Percentiles rank a stretch among this genome's conserved stretches.
Evolutionary conservation across 2,888 invertebrate genomes (phyloP).

Genomic region (Mythimna loreyi): DNA sequence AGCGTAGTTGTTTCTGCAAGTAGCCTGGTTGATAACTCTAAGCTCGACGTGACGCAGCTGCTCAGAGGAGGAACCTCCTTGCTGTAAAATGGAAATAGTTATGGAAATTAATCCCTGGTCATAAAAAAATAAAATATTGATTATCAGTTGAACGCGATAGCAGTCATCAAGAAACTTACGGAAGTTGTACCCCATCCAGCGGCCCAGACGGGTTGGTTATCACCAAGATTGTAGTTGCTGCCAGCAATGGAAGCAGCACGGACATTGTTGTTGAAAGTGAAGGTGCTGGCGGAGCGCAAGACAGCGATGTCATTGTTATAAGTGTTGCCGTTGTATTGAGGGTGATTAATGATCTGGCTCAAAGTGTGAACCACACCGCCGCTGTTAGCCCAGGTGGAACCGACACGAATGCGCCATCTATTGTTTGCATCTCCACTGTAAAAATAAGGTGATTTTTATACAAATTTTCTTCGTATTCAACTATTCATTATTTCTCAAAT

Average conservation of each 20-base stretch:
- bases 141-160: background rate
- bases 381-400: conserved; percentile 68
- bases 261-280: conserved; percentile 59
- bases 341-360: conserved; percentile 59
- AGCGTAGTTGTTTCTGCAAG: conserved; percentile 67
- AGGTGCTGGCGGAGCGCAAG: conserved; percentile 58
- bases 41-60: conserved; percentile 73
- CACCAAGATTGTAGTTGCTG: conserved; percentile 68
- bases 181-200: conserved; percentile 74
- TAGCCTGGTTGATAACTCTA: conserved; percentile 68
- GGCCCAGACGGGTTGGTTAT: conserved; percentile 73
- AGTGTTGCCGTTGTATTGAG: conserved; percentile 52
- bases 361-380: conserved; percentile 66
- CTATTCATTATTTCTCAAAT: background rate
- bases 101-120: background rate
- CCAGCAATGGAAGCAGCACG: conserved; percentile 70
- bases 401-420: conserved; percentile 67
- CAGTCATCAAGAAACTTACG: conserved; percentile 63
- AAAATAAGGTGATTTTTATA: background rate
- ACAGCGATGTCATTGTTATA: conserved; percentile 69
- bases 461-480: no score
- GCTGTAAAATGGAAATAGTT: conserved; percentile 41
- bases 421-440: conserved; percentile 1
- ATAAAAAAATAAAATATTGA: no score
- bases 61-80: conserved; percentile 62